Percentiles rank a stretch among this genome's conserved stretches.
Conservation (phyloP, 2,888 invertebrate genomes). For the Seira sanloemensis region DNA sequence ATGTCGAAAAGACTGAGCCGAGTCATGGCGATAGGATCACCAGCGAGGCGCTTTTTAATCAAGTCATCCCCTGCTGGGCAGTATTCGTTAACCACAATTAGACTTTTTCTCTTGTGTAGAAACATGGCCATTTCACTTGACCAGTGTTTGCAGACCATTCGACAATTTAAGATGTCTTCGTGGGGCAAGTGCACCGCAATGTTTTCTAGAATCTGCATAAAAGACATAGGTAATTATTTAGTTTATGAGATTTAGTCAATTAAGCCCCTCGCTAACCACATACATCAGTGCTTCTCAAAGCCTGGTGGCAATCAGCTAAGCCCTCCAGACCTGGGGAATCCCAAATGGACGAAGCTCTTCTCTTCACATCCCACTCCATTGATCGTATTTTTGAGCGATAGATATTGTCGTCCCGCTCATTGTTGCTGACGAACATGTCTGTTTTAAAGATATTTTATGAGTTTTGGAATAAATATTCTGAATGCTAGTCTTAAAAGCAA, state of each 20-base stretch:
- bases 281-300: neutral
- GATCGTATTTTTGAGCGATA: neutral
- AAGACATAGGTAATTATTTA: neutral
- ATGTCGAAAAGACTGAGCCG: conserved; percentile 24
- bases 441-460: neutral
- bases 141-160: conserved; percentile 55
- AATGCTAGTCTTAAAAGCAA: neutral
- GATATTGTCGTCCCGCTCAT: neutral
- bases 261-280: too few relatives aligned
- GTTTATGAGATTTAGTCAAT: neutral
- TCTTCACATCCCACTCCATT: neutral
- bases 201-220: conserved; percentile 56
- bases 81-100: conserved; percentile 49
- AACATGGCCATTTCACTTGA: conserved; percentile 48
- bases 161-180: conserved; percentile 51
- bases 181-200: conserved; percentile 51
- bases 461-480: neutral
- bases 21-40: conserved; percentile 25
- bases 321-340: neutral
- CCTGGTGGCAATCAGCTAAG: neutral
- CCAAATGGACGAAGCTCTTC: neutral
- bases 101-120: conserved; percentile 29
- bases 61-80: conserved; percentile 29
- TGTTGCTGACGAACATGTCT: neutral
- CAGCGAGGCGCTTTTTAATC: conserved; percentile 31